Evolutionary conservation across 1,140 invertebrate species (phyloP).

Genomic region (Drosophila pruinosa): DNA sequence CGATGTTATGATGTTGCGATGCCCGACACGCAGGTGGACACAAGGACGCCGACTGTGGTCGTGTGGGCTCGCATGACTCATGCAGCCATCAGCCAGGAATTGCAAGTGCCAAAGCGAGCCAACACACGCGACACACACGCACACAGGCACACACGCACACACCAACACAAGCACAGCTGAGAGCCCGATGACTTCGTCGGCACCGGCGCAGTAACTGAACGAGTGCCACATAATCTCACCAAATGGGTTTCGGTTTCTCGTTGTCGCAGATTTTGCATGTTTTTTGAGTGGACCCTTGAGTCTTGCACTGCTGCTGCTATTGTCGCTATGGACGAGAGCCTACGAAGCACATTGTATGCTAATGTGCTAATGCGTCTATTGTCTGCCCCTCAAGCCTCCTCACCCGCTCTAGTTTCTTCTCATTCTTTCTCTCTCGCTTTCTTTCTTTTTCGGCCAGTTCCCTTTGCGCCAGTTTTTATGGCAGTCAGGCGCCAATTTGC

Average conservation of each 20-base stretch:
- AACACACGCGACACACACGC: background rate
- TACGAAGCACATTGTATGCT: constrained; percentile 12
- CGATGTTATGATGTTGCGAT: no score
- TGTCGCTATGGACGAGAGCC: background rate
- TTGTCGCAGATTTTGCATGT: constrained; percentile 53
- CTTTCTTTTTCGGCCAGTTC: background rate
- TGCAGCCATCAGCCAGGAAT: constrained; percentile 19
- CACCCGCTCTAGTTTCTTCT: background rate
- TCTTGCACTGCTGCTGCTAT: background rate
- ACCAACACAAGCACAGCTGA: background rate
- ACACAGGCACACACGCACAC: background rate
- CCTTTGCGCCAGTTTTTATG: constrained; percentile 18
- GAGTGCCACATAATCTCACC: background rate
- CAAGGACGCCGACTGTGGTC: constrained; percentile 43
- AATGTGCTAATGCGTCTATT: constrained; percentile 56
- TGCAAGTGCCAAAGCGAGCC: constrained; percentile 43
- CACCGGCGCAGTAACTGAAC: constrained; percentile 75
- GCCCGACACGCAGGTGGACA: constrained; percentile 66
- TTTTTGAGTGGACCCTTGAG: constrained; percentile 35
- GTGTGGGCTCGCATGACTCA: constrained; percentile 41
- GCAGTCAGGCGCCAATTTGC: constrained; percentile 52
- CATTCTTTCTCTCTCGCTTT: background rate
- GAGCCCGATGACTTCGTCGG: constrained; percentile 47
- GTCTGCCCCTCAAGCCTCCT: background rate
- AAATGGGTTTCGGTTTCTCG: background rate